These are phyloP conservation scores for Scelioninae gen. 2 DNA, from an alignment of 2,888 invertebrate genomes.

Conservation along the genomic window DNA sequence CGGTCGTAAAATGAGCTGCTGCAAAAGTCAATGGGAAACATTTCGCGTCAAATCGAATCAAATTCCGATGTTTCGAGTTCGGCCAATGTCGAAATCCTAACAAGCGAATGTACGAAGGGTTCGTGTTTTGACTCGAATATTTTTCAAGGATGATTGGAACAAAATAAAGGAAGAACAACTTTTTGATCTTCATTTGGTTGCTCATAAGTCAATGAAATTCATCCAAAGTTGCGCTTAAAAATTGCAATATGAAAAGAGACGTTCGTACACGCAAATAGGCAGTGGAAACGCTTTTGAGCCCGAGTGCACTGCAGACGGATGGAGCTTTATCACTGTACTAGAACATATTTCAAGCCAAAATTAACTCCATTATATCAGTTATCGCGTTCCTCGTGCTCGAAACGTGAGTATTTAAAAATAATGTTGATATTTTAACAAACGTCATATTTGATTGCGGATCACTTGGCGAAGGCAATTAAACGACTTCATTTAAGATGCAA, in stretches of 20 bases:
- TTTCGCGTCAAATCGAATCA: no score
- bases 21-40: no score
- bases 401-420: conserved; percentile 2
- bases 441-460: no score
- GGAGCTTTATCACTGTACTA: conserved; percentile 42
- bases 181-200: conserved; percentile 15
- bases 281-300: conserved; percentile 36
- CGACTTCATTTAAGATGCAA: no score
- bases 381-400: conserved; percentile 20
- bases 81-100: no score
- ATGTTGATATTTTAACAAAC: no score
- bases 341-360: conserved; percentile 42
- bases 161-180: conserved; percentile 5
- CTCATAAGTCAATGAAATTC: conserved; percentile 19
- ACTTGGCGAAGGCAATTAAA: no score
- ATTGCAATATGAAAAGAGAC: conserved; percentile 35
- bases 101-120: no score
- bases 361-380: conserved; percentile 45
- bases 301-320: conserved; percentile 32
- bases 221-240: conserved; percentile 21
- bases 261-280: conserved; percentile 40
- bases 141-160: no score
- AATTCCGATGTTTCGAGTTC: no score
- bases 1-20: no score
- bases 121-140: no score